phyloP scores from a whole-genome alignment of 2,797 vertebrate genomes.

The Cryptoblepharus egeriae region DNA sequence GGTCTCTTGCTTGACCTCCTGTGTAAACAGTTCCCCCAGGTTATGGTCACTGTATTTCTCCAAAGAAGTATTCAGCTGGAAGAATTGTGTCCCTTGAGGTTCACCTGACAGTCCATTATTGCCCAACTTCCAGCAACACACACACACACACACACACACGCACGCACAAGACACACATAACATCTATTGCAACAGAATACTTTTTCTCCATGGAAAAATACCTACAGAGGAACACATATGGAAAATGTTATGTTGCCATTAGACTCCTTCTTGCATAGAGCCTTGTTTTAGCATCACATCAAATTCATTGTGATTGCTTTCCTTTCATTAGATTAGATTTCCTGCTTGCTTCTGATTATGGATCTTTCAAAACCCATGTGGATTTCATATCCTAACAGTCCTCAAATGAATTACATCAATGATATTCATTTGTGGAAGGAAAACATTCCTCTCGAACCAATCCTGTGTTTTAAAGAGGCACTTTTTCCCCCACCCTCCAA shows the following conservation, averaged over 20 bases:
- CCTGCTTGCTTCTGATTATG: constrained; percentile 36
- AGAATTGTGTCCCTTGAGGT: not conserved
- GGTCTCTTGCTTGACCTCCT: not conserved
- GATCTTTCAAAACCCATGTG: constrained; percentile 39
- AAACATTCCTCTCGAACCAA: constrained; percentile 8
- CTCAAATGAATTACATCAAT: constrained; percentile 15
- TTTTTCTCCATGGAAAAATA: constrained; percentile 25
- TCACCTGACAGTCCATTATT: not conserved
- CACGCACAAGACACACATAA: not conserved
- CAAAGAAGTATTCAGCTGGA: not conserved
- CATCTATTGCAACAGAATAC: constrained; percentile 18
- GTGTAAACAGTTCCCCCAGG: not conserved
- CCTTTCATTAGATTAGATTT: constrained; percentile 44
- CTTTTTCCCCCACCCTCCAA: not conserved
- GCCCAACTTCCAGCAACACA: not conserved
- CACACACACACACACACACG: not conserved
- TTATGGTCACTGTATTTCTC: not conserved
- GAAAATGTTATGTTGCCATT: constrained; percentile 36
- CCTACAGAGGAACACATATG: constrained; percentile 42
- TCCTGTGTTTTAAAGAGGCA: not conserved
- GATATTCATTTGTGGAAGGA: constrained; percentile 2
- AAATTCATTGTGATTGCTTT: constrained; percentile 32
- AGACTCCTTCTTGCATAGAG: constrained; percentile 1
- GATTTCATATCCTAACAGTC: constrained; percentile 34
- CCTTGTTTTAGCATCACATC: constrained; percentile 38